phyloP scores from a whole-genome alignment of 1,140 invertebrate species.

The Psilanteris sp. region DNA sequence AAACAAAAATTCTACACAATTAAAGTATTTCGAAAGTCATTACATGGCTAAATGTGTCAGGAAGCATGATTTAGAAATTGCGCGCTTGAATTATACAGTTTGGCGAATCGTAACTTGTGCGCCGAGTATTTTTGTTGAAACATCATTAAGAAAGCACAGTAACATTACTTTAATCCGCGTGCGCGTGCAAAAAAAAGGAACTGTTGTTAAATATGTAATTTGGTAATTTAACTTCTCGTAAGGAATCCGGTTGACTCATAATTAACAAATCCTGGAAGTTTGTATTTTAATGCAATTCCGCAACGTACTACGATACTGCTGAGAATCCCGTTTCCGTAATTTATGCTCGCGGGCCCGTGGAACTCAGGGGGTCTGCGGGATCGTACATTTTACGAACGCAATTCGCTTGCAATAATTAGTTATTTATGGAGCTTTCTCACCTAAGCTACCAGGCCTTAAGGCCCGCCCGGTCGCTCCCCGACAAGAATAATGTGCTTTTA shows the following conservation, averaged over 20 bases:
- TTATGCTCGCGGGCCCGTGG: constrained; percentile 70
- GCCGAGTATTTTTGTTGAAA: constrained; percentile 12
- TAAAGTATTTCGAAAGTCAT: no score
- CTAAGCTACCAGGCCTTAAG: constrained; percentile 66
- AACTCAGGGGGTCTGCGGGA: constrained; percentile 71
- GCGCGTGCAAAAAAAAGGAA: constrained; percentile 44
- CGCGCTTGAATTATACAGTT: no score
- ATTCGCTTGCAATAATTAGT: constrained; percentile 72
- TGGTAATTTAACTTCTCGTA: constrained; percentile 55
- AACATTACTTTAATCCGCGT: constrained; percentile 52
- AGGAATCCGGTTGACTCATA: constrained; percentile 49
- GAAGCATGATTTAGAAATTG: no score
- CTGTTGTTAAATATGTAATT: constrained; percentile 61
- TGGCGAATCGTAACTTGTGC: constrained; percentile 35
- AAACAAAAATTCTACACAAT: no score
- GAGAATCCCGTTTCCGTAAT: constrained; percentile 70
- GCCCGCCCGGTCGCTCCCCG: constrained; percentile 52
- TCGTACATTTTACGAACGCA: constrained; percentile 69
- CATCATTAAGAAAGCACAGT: constrained; percentile 43
- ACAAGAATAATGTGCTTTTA: constrained; percentile 68
- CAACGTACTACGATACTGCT: constrained; percentile 47
- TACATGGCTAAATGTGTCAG: no score
- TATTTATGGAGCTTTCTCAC: constrained; percentile 70
- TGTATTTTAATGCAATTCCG: constrained; percentile 65
- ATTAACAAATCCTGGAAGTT: constrained; percentile 57